Percentiles rank a stretch among this genome's conserved stretches.
These are phyloP conservation scores for Candidula unifasciata DNA, from an alignment of 2,888 invertebrate genomes.

Conservation along the genomic window DNA sequence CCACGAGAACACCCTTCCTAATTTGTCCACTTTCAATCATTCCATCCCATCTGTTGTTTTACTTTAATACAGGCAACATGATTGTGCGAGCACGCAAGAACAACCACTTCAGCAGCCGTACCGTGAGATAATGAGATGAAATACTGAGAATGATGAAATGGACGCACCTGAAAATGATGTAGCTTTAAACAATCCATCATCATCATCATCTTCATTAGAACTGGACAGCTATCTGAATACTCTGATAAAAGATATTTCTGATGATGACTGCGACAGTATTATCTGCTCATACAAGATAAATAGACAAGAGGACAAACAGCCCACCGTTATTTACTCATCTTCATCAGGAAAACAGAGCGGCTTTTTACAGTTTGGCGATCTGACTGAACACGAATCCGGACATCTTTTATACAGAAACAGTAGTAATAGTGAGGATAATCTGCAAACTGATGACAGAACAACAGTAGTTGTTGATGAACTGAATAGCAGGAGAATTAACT, in stretches of 20 bases:
- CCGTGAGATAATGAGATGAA: neutral
- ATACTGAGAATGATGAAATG: neutral
- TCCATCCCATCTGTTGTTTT: neutral
- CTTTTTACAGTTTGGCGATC: neutral
- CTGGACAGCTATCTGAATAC: slow-evolving; percentile 1
- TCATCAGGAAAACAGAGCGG: neutral
- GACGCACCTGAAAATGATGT: neutral
- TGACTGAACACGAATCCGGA: neutral
- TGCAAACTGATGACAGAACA: neutral
- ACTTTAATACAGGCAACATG: neutral
- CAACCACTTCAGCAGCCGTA: neutral
- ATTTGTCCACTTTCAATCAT: too few species aligned
- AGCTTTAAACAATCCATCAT: neutral
- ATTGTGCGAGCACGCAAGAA: too few species aligned
- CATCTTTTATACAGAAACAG: neutral
- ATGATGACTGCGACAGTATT: neutral
- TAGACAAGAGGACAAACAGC: neutral
- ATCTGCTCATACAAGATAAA: neutral
- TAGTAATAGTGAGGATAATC: neutral
- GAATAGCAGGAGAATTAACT: too few species aligned
- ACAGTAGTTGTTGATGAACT: neutral
- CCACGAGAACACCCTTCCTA: too few species aligned
- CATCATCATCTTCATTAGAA: slow-evolving; percentile 5
- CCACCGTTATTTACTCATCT: neutral
- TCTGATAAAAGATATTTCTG: slow-evolving; percentile 14